Base-by-base conservation (phyloP, 2,888 invertebrate species). In the Petrolisthes manimaculis region DNA sequence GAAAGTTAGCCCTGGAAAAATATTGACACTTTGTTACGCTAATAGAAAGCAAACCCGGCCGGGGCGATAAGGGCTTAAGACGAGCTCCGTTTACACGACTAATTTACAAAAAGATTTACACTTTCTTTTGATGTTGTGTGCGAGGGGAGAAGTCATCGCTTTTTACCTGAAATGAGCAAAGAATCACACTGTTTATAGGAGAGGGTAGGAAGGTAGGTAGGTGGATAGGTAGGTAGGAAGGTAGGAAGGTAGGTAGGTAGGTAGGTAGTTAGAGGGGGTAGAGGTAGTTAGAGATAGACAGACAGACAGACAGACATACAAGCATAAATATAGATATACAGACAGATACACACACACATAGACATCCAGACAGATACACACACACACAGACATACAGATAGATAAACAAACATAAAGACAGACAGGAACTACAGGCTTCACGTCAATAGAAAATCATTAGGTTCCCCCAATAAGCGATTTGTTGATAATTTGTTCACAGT, bases 11-110 rank as follows among this genome's bases (percentile, higher is more conserved):
- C 80, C 87, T 55, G 87, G 87, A 87, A 87, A 87, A 87, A 87
- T 87, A 87, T 87, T 87, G 83, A 87, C 87, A 87, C 87, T 87
- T 87, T 87, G 87, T 87, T 87, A 87, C 87, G 78, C 84, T 87
- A 87, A 87, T 87, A 87, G 87, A 87, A 87, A 87, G 87, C 87
- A 87, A 87, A 87, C 83, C 86, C n/a, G n/a, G n/a, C 79, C 51
- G 83, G 74, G 71, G 74, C 83, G 87, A 87, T 87, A 87, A 87
- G 83, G 87, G 87, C 80, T 87, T 83, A 74, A 87, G 87, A 74
- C 83, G 56, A 53, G 74, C 79, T 53, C 71, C 84, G 87, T 87
- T 87, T 84, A 87, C 87, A 87, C 84, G 87, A 87, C 80, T 84
- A 87, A 87, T 87, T 87, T 87, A 86, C 81, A 86, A 86, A 86